These are phyloP conservation scores for Apis laboriosa DNA, from an alignment of 1,140 invertebrate genomes.

Conservation along the genomic window DNA sequence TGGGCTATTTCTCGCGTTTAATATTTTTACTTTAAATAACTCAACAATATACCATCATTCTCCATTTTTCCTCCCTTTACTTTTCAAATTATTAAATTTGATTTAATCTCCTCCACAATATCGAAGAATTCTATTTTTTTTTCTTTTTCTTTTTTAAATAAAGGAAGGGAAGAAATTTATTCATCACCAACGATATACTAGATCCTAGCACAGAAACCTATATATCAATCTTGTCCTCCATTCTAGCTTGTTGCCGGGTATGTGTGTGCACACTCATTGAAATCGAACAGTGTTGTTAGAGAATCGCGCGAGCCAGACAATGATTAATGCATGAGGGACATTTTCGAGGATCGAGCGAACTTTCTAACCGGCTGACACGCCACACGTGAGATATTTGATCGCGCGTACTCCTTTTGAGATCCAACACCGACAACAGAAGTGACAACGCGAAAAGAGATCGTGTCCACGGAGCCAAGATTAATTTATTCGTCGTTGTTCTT, in stretches of 20 bases:
- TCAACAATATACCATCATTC: too few species aligned
- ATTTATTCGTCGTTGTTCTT: slow-evolving; percentile 52
- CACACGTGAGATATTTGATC: slow-evolving; percentile 70
- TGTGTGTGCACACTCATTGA: slow-evolving; percentile 43
- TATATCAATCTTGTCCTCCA: slow-evolving; percentile 13
- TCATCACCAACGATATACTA: neutral
- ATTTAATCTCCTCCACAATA: too few species aligned
- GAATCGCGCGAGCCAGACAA: slow-evolving; percentile 58
- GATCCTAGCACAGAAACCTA: neutral
- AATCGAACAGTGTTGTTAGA: slow-evolving; percentile 50
- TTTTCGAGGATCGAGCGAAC: slow-evolving; percentile 67
- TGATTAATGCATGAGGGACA: slow-evolving; percentile 77
- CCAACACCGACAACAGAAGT: slow-evolving; percentile 65
- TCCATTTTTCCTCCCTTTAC: too few species aligned
- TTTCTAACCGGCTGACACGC: slow-evolving; percentile 70
- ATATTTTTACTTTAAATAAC: too few species aligned
- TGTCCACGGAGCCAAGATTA: slow-evolving; percentile 9
- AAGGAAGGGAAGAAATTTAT: neutral
- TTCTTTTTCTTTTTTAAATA: too few species aligned
- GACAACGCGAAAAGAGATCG: slow-evolving; percentile 46
- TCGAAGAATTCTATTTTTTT: neutral
- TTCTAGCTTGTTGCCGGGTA: neutral
- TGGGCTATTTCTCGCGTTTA: too few species aligned
- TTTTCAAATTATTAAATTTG: too few species aligned
- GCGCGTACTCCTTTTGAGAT: slow-evolving; percentile 68